Evolutionary conservation across 1,140 invertebrate species (phyloP).

Genomic region (Atta cephalotes): DNA sequence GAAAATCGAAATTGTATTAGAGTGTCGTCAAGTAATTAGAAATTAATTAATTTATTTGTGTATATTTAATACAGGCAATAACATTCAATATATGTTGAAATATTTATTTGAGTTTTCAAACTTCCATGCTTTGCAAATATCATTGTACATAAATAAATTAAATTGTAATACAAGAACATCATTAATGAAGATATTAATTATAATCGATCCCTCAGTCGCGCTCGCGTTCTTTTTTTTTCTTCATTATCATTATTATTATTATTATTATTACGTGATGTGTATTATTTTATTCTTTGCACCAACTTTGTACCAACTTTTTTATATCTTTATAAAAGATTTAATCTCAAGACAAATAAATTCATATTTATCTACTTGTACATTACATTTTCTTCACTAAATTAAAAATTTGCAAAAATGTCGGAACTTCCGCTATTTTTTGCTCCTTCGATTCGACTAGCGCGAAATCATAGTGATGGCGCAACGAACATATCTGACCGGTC

Average conservation of each 20-base stretch:
- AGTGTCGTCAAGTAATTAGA: constrained; percentile 9
- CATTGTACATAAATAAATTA: constrained; percentile 12
- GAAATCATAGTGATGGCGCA: constrained; percentile 9
- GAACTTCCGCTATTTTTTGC: neutral
- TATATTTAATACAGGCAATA: constrained; percentile 4
- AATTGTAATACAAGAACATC: neutral
- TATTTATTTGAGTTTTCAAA: neutral
- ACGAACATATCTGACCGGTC: neutral
- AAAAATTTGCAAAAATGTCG: neutral
- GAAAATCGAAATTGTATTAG: constrained; percentile 2
- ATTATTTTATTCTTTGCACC: neutral
- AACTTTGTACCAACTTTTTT: neutral
- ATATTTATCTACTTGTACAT: no score
- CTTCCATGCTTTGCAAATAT: neutral
- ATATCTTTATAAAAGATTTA: neutral
- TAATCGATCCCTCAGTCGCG: neutral
- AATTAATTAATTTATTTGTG: constrained; percentile 20
- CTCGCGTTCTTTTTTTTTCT: no score
- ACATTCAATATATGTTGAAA: constrained; percentile 15
- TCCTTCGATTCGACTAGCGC: neutral
- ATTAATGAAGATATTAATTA: neutral
- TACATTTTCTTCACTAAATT: neutral
- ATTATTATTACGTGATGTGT: neutral
- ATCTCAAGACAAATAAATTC: neutral
- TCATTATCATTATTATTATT: neutral